Evolutionary conservation across 2,888 invertebrate genomes (phyloP).

Genomic region (Sycophila texana): DNA sequence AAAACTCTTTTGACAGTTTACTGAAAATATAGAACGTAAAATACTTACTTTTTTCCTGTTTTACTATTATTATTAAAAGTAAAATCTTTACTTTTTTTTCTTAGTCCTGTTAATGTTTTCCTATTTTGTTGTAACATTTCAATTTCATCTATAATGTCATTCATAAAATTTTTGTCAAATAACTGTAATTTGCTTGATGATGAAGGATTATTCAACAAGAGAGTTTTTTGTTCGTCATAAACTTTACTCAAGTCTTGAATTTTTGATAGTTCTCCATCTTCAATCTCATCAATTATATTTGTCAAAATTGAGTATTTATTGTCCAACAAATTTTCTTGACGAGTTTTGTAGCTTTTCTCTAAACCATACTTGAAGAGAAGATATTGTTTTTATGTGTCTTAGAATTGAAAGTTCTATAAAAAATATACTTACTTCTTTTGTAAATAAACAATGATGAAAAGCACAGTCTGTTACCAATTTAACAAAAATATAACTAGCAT

Average conservation of each 20-base stretch:
- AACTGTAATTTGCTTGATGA: slow-evolving; percentile 57
- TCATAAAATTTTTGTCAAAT: slow-evolving; percentile 61
- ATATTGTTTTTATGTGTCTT: slow-evolving; percentile 3
- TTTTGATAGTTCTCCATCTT: slow-evolving; percentile 59
- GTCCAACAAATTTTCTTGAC: slow-evolving; percentile 47
- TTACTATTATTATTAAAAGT: not conserved
- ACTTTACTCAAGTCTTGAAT: slow-evolving; percentile 62
- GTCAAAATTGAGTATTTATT: slow-evolving; percentile 65
- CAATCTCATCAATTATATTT: slow-evolving; percentile 58
- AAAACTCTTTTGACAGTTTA: slow-evolving; percentile 1
- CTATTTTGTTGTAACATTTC: slow-evolving; percentile 56
- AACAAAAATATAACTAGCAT: slow-evolving; percentile 70
- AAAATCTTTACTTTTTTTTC: slow-evolving; percentile 38
- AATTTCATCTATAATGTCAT: slow-evolving; percentile 60
- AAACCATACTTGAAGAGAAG: slow-evolving; percentile 64
- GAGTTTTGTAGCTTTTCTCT: slow-evolving; percentile 63
- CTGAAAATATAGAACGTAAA: not conserved
- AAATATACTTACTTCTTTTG: slow-evolving; percentile 65
- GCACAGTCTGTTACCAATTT: slow-evolving; percentile 68
- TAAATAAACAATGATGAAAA: slow-evolving; percentile 65
- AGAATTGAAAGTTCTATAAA: slow-evolving; percentile 32
- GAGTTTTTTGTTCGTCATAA: slow-evolving; percentile 59
- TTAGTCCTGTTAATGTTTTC: slow-evolving; percentile 17
- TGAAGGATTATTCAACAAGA: slow-evolving; percentile 33
- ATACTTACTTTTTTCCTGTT: slow-evolving; percentile 40